phyloP scores from a whole-genome alignment of 2,888 invertebrate genomes.

The Timema podura region DNA sequence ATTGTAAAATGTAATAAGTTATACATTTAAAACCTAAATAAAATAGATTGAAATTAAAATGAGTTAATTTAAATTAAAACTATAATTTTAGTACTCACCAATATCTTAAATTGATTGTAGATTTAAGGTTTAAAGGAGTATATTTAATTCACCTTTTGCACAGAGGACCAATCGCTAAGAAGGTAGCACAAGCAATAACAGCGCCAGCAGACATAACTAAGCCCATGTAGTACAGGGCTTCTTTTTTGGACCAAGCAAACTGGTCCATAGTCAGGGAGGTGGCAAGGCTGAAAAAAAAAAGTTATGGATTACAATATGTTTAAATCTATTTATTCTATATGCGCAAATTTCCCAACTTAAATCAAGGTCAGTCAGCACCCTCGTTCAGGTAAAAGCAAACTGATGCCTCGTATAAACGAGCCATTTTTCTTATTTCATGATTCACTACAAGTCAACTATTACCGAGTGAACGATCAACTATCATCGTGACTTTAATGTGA shows the following conservation, averaged over 20 bases:
- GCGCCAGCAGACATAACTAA: slow-evolving; percentile 77
- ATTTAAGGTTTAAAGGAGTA: not conserved
- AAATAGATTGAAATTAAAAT: too few species aligned
- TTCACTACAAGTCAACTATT: too few species aligned
- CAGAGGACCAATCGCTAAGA: slow-evolving; percentile 57
- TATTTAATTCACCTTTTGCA: slow-evolving; percentile 52
- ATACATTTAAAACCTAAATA: too few species aligned
- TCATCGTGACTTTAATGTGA: too few species aligned
- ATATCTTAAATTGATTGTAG: slow-evolving; percentile 18
- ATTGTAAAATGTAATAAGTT: too few species aligned
- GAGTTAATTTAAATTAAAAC: too few species aligned
- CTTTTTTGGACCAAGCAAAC: slow-evolving; percentile 76
- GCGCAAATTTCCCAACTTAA: too few species aligned
- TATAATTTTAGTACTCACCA: slow-evolving; percentile 12
- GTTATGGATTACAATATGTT: not conserved
- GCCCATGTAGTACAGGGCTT: slow-evolving; percentile 77
- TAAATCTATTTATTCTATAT: not conserved
- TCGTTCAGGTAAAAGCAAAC: too few species aligned
- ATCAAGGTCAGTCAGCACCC: too few species aligned
- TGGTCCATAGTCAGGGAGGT: slow-evolving; percentile 85
- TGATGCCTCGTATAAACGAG: too few species aligned
- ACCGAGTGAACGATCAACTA: too few species aligned
- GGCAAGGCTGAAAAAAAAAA: slow-evolving; percentile 53
- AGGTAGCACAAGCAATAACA: slow-evolving; percentile 59
- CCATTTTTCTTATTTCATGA: too few species aligned